Evolutionary conservation across 2,797 vertebrate genomes (phyloP).

Genomic region (Glossophaga mutica): DNA sequence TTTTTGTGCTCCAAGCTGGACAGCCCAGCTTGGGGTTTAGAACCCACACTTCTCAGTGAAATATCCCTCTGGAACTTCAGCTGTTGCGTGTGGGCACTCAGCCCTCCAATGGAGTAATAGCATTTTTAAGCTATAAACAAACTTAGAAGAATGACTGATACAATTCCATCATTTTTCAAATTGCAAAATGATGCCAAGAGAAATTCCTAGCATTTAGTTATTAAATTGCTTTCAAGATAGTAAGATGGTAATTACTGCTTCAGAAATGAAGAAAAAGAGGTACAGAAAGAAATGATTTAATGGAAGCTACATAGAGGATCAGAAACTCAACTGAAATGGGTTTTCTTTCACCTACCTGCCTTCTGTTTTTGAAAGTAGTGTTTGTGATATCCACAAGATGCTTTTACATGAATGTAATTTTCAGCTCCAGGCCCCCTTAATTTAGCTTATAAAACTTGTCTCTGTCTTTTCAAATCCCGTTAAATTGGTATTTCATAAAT

Average conservation of each 20-base stretch:
- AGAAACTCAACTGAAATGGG: not conserved
- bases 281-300: not conserved
- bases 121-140: conserved; percentile 49
- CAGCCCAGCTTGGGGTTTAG: too few relatives aligned
- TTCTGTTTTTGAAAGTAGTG: conserved; percentile 18
- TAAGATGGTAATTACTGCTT: conserved; percentile 11
- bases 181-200: not conserved
- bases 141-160: not conserved
- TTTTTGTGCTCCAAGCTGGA: too few relatives aligned
- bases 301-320: not conserved
- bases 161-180: conserved; percentile 21
- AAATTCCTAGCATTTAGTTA: conserved; percentile 30
- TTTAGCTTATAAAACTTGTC: conserved; percentile 29
- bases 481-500: conserved; percentile 1
- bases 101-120: not conserved
- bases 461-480: conserved; percentile 21
- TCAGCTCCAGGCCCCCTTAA: not conserved
- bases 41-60: too few relatives aligned
- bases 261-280: not conserved
- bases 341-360: not conserved
- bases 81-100: too few relatives aligned
- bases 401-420: conserved; percentile 1
- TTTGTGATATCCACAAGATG: not conserved
- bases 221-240: conserved; percentile 16
- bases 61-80: too few relatives aligned